A percentile compares a stretch with the other conserved stretches of the same genome.
Evolutionary conservation across 1,140 invertebrate species (phyloP).

Genomic region (Nebria ingens): DNA sequence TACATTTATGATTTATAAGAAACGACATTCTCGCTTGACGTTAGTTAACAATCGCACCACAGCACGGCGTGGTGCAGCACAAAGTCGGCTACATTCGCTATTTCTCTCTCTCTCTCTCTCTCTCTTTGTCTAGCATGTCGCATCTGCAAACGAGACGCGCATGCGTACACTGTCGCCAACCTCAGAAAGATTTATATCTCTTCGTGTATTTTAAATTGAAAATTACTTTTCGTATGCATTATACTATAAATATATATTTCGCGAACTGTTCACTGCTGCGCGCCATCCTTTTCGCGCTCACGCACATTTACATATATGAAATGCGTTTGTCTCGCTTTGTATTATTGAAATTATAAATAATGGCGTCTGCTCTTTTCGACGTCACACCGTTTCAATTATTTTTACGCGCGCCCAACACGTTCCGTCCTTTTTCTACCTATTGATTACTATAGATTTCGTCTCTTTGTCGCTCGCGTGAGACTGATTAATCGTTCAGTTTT

Average conservation of each 20-base stretch:
- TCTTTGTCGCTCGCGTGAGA: background rate
- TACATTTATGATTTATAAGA: background rate
- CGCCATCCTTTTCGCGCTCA: background rate
- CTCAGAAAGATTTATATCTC: background rate
- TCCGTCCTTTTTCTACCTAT: too few relatives aligned
- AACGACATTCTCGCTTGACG: background rate
- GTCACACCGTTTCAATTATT: conserved; percentile 6
- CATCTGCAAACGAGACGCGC: too few relatives aligned
- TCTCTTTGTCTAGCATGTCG: too few relatives aligned
- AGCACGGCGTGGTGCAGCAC: background rate
- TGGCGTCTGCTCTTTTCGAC: background rate
- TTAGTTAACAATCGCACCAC: conserved; percentile 4
- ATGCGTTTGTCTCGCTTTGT: background rate
- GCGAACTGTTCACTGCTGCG: background rate
- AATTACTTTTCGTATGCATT: conserved; percentile 3
- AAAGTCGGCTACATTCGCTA: too few relatives aligned
- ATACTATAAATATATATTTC: conserved; percentile 10
- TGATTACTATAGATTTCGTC: background rate
- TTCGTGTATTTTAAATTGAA: conserved; percentile 9
- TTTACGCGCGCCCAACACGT: background rate
- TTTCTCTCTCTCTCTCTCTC: too few relatives aligned
- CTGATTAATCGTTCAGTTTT: conserved; percentile 4
- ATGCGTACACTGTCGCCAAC: background rate
- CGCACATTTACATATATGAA: background rate
- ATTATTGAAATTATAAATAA: conserved; percentile 9